Evolutionary conservation across 2,888 invertebrate genomes (phyloP).

Genomic region (Dioctria rufipes): DNA sequence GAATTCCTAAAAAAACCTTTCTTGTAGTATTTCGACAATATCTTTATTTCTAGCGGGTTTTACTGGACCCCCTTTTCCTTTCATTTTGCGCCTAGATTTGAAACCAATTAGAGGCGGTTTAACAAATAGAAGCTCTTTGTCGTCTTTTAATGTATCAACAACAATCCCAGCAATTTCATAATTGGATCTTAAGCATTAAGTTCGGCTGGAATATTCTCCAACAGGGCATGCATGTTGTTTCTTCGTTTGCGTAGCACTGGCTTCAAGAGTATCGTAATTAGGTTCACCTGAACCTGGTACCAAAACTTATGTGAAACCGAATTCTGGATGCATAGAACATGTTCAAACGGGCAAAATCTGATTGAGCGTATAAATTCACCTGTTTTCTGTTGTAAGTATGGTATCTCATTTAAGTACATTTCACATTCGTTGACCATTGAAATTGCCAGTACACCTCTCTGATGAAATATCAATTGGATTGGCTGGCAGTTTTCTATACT

Average conservation of each 20-base stretch:
- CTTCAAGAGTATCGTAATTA: constrained; percentile 95
- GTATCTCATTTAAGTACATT: constrained; percentile 77
- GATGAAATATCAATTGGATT: constrained; percentile 87
- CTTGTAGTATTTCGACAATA: constrained; percentile 80
- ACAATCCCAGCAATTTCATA: constrained; percentile 86
- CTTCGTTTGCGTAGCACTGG: constrained; percentile 96
- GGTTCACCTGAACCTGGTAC: constrained; percentile 97
- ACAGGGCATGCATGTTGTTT: constrained; percentile 91
- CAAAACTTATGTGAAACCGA: constrained; percentile 88
- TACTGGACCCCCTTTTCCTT: constrained; percentile 83
- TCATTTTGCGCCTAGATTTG: constrained; percentile 81
- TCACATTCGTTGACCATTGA: constrained; percentile 86
- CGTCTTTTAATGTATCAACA: constrained; percentile 82
- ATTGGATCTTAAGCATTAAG: constrained; percentile 91
- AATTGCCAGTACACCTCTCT: constrained; percentile 87
- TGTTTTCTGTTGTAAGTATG: constrained; percentile 87
- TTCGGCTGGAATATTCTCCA: constrained; percentile 97
- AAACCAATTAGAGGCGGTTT: constrained; percentile 86
- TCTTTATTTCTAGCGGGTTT: constrained; percentile 83
- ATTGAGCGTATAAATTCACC: constrained; percentile 80
- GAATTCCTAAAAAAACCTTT: constrained; percentile 76
- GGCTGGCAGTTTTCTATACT: constrained; percentile 77
- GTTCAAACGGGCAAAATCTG: constrained; percentile 97
- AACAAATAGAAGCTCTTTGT: constrained; percentile 80
- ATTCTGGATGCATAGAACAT: constrained; percentile 89